phyloP scores from a whole-genome alignment of 2,888 invertebrate genomes.

The Resseliella maxima region DNA sequence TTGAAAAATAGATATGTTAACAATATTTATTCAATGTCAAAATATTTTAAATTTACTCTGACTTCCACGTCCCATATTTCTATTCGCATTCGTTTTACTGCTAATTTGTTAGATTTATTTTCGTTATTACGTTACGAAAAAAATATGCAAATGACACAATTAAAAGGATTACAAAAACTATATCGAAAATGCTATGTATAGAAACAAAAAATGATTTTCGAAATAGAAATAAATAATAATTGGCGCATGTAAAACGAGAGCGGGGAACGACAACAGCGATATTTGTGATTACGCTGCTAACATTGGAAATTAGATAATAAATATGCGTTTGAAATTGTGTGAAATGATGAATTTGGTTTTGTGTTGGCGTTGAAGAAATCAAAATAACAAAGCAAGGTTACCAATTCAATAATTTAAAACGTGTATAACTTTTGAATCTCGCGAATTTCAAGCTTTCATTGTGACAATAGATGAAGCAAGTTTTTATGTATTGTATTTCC shows the following conservation, averaged over 20 bases:
- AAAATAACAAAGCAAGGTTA: slow-evolving; percentile 33
- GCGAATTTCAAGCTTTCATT: too few species aligned
- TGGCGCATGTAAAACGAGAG: not conserved
- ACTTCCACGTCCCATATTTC: not conserved
- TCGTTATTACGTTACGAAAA: too few species aligned
- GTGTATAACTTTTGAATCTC: too few species aligned
- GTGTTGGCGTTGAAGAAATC: not conserved
- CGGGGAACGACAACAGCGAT: not conserved
- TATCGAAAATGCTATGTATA: not conserved
- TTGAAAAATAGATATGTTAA: too few species aligned
- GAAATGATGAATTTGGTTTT: not conserved
- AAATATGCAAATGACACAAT: not conserved
- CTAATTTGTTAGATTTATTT: too few species aligned
- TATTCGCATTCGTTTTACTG: not conserved
- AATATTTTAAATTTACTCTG: too few species aligned
- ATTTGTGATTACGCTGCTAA: too few species aligned
- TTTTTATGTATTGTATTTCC: too few species aligned
- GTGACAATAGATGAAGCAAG: too few species aligned
- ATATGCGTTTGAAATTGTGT: not conserved
- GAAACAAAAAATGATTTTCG: too few species aligned
- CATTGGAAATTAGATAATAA: not conserved
- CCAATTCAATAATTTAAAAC: not conserved
- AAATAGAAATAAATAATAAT: too few species aligned
- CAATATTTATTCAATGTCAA: too few species aligned
- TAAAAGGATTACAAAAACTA: not conserved